Base-by-base conservation (phyloP, 1,140 invertebrate genomes). In the Centruroides vittatus region DNA sequence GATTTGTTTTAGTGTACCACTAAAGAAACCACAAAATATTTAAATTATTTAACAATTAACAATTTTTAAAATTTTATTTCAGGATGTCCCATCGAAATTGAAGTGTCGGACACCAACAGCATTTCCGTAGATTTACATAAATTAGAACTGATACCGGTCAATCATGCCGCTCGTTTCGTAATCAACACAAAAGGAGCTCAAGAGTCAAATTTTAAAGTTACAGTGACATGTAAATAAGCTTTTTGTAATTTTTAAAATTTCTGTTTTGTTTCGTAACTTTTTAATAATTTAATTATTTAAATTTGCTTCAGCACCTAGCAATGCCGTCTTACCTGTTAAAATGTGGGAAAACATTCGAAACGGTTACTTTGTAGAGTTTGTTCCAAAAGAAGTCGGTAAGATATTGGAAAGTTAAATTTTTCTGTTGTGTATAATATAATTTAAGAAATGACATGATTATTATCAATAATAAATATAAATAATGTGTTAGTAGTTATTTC, bases 361-460 rank as follows among this genome's bases (percentile, higher is more conserved):
- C 65, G 88, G 88, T 12, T 88, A 93, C 65, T 86, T 86, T 0
- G 89, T 89, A 34, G 90, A 94, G 72, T 97, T 95, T 70, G 89
- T 86, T 48, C 90, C 93, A 35, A 81, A 80, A 60, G 84, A 86
- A 73, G 92, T 97, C 49, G 93, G 76, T 66, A 66, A 63, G 72
- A 34, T n/a, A 23, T 23, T 23, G 2, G 23, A 23, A 23, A 23
- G 23, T 23, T 23, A 23, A 23, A 23, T 23, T 23, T 23, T 23
- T 23, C 23, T 23, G 23, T 23, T 23, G 23, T 2, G 2, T 23
- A 23, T 23, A 23, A 23, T 23, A 23, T 0, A 23, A 23, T 23
- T 1, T 23, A 23, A 23, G 23, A 23, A 23, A 1, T 23, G 23
- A 23, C 23, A 23, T 2, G 23, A 23, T 23, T 23, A n/a, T n/a